A percentile compares a stretch with the other conserved stretches of the same genome.
These are phyloP conservation scores for Seira musarum DNA, from an alignment of 2,888 invertebrate genomes.

Conservation along the genomic window DNA sequence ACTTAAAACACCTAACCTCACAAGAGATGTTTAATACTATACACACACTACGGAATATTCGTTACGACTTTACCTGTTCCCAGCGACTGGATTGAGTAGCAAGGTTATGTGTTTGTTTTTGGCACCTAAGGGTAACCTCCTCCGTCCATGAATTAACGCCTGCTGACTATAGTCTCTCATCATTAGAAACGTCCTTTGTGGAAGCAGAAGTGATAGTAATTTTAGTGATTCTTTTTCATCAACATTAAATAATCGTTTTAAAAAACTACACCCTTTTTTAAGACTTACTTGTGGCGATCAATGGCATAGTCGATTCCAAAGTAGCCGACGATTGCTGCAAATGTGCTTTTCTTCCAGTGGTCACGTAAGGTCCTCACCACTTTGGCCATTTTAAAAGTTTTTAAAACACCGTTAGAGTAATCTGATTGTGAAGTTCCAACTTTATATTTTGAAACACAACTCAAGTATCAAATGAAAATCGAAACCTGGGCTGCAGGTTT, in stretches of 20 bases:
- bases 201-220: constrained; percentile 12
- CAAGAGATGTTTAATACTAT: no score
- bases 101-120: constrained; percentile 86
- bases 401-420: no score
- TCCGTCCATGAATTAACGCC: constrained; percentile 82
- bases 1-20: no score
- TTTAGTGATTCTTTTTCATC: constrained; percentile 9
- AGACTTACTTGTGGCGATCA: constrained; percentile 84
- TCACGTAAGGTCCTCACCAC: constrained; percentile 80
- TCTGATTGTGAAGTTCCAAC: no score
- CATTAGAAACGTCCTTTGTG: constrained; percentile 81
- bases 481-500: no score
- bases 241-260: constrained; percentile 27
- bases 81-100: constrained; percentile 92
- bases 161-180: constrained; percentile 87
- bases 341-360: constrained; percentile 92
- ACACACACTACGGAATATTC: no score
- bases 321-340: constrained; percentile 79
- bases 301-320: constrained; percentile 82
- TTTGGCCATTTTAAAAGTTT: constrained; percentile 72
- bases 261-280: no score
- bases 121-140: constrained; percentile 76
- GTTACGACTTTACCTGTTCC: constrained; percentile 80
- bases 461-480: no score
- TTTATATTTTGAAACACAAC: no score